Conservation (phyloP, 2,888 invertebrate genomes). For the Cremastobaeus sp. region DNA sequence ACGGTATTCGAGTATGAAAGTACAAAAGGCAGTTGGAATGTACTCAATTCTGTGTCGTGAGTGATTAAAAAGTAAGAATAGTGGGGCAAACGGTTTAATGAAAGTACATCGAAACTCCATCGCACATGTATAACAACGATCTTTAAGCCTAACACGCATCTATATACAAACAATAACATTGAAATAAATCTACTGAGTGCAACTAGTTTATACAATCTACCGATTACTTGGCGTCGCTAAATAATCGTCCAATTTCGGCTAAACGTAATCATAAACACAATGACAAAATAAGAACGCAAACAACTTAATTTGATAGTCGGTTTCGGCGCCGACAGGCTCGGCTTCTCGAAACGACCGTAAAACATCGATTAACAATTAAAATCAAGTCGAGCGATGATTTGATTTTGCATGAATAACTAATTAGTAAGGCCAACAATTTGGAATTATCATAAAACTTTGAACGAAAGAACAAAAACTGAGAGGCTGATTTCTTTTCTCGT, state of each 20-base stretch:
- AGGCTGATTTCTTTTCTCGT: neutral
- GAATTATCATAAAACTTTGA: too few species aligned
- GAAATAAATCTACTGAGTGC: conserved; percentile 12
- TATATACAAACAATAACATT: conserved; percentile 21
- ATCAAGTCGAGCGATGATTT: neutral
- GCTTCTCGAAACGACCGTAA: neutral
- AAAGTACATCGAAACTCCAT: too few species aligned
- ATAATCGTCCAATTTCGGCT: neutral
- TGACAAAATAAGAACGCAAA: neutral
- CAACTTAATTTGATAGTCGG: neutral
- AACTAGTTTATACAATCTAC: neutral
- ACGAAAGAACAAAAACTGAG: neutral
- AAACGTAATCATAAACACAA: neutral
- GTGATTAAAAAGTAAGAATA: too few species aligned
- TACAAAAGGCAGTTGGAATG: too few species aligned
- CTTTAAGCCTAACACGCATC: conserved; percentile 1
- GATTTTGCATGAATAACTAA: conserved; percentile 8
- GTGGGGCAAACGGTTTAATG: too few species aligned
- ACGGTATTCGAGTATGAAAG: too few species aligned
- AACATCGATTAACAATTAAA: conserved; percentile 4
- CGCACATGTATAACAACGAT: too few species aligned
- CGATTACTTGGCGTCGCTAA: neutral
- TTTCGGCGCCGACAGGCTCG: too few species aligned
- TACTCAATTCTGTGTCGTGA: too few species aligned
- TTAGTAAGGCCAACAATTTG: conserved; percentile 2